A percentile compares a stretch with the other conserved stretches of the same genome.
phyloP scores from a whole-genome alignment of 2,113 vertebrate species.

The Neopipo cinnamomea region DNA sequence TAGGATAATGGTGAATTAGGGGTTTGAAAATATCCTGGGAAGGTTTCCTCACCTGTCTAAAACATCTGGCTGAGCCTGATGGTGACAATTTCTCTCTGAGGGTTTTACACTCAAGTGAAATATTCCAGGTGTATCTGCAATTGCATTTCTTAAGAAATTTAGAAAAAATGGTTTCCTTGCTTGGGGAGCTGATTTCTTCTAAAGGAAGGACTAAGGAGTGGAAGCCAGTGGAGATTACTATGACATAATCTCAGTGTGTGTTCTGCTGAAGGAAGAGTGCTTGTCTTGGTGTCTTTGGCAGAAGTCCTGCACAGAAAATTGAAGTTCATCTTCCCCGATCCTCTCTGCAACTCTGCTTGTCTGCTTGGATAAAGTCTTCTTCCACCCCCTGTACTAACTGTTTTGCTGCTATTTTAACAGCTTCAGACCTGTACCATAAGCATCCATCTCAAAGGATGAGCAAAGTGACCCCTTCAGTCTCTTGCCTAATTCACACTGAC shows the following conservation, averaged over 20 bases:
- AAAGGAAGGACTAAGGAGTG: rapidly evolving
- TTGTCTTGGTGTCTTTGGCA: not conserved
- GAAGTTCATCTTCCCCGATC: not conserved
- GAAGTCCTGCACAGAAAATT: not conserved
- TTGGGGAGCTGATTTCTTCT: not conserved
- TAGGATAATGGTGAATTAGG: not conserved
- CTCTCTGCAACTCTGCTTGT: not conserved
- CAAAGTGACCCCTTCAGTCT: conserved; percentile 26
- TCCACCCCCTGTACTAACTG: not conserved
- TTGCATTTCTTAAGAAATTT: not conserved
- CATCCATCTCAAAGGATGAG: not conserved
- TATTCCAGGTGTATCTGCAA: not conserved
- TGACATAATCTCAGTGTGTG: not conserved
- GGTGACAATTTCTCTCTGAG: not conserved
- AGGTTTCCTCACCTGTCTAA: not conserved
- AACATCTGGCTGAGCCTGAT: not conserved
- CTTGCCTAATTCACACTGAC: not conserved
- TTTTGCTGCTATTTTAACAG: not conserved
- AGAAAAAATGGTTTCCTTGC: not conserved
- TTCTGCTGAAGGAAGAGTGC: not conserved
- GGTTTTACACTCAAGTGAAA: not conserved
- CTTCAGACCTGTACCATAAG: not conserved
- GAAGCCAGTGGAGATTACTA: not conserved
- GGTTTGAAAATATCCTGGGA: not conserved
- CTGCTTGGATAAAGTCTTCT: not conserved